Percentiles rank a stretch among this genome's conserved stretches.
Evolutionary conservation across 2,113 vertebrate genomes (phyloP).

Genomic region (Ciconia boyciana): DNA sequence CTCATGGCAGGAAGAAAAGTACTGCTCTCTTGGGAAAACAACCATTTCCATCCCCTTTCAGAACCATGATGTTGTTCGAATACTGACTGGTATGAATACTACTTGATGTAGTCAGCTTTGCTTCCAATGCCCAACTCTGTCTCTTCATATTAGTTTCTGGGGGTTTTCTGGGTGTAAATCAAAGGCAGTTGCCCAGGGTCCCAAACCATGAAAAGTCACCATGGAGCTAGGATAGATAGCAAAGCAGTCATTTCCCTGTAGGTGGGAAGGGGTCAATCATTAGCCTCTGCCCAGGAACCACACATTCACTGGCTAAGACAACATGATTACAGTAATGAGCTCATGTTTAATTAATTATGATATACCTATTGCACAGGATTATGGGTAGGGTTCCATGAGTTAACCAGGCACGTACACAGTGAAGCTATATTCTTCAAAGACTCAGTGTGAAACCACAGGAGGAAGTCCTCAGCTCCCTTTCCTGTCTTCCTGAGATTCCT

Average conservation of each 20-base stretch:
- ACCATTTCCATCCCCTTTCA: neutral
- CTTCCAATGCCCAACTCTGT: neutral
- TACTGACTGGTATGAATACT: neutral
- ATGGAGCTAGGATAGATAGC: neutral
- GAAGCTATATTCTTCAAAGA: neutral
- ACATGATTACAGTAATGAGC: neutral
- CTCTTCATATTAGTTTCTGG: neutral
- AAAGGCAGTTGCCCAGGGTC: neutral
- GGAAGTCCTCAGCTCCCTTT: neutral
- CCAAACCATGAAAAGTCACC: neutral
- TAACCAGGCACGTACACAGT: accelerated
- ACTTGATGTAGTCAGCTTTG: neutral
- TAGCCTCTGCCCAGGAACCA: neutral
- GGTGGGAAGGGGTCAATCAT: neutral
- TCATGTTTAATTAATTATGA: neutral
- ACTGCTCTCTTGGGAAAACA: neutral
- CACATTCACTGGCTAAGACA: neutral
- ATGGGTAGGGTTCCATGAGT: neutral
- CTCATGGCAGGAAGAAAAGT: neutral
- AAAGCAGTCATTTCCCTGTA: neutral
- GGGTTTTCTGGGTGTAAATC: neutral
- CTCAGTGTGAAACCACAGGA: neutral
- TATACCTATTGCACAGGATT: neutral
- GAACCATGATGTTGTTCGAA: accelerated
- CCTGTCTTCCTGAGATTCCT: neutral